These are phyloP conservation scores for Xiphophorus hellerii DNA, from an alignment of 2,113 vertebrate genomes.

Conservation along the genomic window DNA sequence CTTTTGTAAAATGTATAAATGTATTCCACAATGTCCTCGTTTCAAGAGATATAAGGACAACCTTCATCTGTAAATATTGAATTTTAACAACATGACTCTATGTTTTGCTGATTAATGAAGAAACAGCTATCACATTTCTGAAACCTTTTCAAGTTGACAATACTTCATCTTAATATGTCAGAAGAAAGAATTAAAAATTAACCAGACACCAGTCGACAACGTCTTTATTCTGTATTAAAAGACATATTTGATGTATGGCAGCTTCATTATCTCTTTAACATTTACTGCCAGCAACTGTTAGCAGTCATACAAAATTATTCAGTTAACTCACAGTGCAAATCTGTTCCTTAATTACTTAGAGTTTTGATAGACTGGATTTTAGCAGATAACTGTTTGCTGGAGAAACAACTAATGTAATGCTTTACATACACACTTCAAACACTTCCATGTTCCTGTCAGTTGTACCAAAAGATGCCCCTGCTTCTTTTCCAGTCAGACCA, in stretches of 20 bases:
- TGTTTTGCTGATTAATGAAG: background rate
- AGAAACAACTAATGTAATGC: background rate
- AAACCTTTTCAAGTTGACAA: background rate
- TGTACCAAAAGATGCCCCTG: slow-evolving; percentile 26
- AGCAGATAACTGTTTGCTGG: background rate
- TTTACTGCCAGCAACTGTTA: background rate
- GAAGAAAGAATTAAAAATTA: background rate
- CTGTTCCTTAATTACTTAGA: background rate
- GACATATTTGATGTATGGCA: background rate
- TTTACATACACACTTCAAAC: slow-evolving; percentile 66
- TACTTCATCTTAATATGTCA: background rate
- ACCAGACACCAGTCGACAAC: background rate
- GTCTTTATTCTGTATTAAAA: background rate
- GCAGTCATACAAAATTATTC: background rate
- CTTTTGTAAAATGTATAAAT: background rate
- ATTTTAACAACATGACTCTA: background rate
- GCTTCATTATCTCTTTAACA: background rate
- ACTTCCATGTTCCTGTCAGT: slow-evolving; percentile 25
- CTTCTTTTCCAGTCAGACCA: slow-evolving; percentile 4
- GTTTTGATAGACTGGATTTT: background rate
- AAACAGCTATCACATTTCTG: background rate
- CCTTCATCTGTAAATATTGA: background rate
- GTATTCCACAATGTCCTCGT: background rate
- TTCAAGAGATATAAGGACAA: background rate
- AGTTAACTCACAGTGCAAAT: slow-evolving; percentile 7